These are phyloP conservation scores for Hypselothyrea guttata DNA, from an alignment of 2,888 invertebrate genomes.

Conservation along the genomic window DNA sequence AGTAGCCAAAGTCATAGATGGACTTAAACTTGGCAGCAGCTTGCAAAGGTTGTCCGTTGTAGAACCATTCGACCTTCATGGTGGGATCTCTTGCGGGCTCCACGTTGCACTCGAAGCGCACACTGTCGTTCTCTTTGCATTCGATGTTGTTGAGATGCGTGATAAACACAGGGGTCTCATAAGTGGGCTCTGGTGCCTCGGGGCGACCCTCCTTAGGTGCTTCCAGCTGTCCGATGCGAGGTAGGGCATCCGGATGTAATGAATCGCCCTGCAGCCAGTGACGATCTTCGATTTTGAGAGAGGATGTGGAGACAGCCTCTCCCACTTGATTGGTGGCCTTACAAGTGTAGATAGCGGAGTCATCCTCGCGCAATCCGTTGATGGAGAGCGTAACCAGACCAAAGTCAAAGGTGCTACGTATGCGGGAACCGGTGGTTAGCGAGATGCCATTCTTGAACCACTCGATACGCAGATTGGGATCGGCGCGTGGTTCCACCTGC, in stretches of 20 bases:
- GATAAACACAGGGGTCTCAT: constrained; percentile 94
- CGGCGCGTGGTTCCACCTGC: constrained; percentile 94
- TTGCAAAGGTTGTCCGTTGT: constrained; percentile 94
- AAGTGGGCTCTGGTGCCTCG: constrained; percentile 89
- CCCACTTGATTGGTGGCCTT: constrained; percentile 96
- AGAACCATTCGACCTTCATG: constrained; percentile 96
- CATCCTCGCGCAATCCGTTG: constrained; percentile 92
- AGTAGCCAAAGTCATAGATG: constrained; percentile 97
- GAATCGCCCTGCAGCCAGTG: constrained; percentile 94
- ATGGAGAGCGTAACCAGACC: constrained; percentile 96
- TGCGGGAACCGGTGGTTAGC: constrained; percentile 92
- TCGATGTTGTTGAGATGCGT: constrained; percentile 95
- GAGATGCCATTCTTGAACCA: constrained; percentile 97
- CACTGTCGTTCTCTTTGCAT: constrained; percentile 93
- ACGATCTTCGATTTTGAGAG: constrained; percentile 93
- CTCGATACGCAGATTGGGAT: constrained; percentile 93
- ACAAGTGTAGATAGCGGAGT: constrained; percentile 97
- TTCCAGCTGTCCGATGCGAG: constrained; percentile 93
- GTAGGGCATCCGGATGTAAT: constrained; percentile 93
- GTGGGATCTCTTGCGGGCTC: constrained; percentile 96
- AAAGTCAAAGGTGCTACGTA: constrained; percentile 97
- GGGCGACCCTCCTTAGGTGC: constrained; percentile 87
- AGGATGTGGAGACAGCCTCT: constrained; percentile 96
- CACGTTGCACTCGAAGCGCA: constrained; percentile 95
- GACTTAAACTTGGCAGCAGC: constrained; percentile 95